phyloP scores from a whole-genome alignment of 2,113 vertebrate species.

The Actenoides lindsayi region DNA sequence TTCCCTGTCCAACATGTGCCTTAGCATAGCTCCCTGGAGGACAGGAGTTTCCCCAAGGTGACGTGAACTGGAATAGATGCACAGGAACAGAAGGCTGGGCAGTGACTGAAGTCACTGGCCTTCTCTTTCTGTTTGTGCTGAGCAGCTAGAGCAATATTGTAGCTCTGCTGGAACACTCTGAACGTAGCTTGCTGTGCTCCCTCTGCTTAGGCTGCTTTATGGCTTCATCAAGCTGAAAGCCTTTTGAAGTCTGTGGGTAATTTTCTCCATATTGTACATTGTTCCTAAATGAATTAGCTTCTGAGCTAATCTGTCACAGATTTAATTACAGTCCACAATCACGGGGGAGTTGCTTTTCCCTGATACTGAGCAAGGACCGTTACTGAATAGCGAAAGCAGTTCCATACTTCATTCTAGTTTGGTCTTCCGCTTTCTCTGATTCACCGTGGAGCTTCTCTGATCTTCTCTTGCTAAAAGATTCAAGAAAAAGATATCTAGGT shows the following conservation, averaged over 20 bases:
- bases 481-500: not conserved
- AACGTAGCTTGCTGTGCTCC: not conserved
- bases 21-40: not conserved
- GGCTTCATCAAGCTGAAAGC: conserved; percentile 11
- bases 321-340: conserved; percentile 35
- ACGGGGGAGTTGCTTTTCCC: conserved; percentile 21
- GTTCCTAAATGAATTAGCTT: conserved; percentile 53
- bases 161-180: not conserved
- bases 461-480: not conserved
- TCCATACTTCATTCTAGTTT: conserved; percentile 18
- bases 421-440: not conserved
- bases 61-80: not conserved
- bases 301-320: conserved; percentile 55
- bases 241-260: conserved; percentile 48
- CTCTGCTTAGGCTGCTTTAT: conserved; percentile 1
- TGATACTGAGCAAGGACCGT: not conserved
- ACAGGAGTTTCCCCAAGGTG: not conserved
- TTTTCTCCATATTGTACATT: conserved; percentile 37
- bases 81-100: not conserved
- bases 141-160: not conserved
- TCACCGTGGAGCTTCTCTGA: not conserved
- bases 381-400: conserved; percentile 11
- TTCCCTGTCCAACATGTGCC: no score
- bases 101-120: not conserved
- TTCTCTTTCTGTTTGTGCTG: not conserved